Base-by-base conservation (phyloP, 2,888 invertebrate genomes). In the Parascotia fuliginaria region DNA sequence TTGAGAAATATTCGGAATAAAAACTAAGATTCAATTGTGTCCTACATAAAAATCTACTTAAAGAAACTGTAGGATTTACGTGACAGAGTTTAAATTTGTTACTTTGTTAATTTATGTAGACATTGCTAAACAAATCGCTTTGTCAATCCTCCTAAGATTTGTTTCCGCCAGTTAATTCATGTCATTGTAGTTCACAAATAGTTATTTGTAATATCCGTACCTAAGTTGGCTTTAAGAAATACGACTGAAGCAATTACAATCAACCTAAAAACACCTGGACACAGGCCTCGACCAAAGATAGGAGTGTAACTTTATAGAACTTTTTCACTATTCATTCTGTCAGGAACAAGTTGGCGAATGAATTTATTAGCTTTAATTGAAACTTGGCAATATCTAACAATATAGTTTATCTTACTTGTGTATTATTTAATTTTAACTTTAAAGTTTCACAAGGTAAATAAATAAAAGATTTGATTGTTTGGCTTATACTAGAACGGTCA, bases 281-380 rank as follows among this genome's bases (percentile, higher is more conserved):
- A n/a, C n/a, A n/a, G n/a, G n/a, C n/a, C n/a, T n/a, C n/a, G n/a
- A n/a, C n/a, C n/a, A n/a, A n/a, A n/a, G n/a, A n/a, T n/a, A n/a
- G n/a, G n/a, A n/a, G n/a, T n/a, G n/a, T n/a, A n/a, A n/a, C n/a
- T n/a, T n/a, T n/a, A n/a, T n/a, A n/a, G n/a, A n/a, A n/a, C n/a
- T n/a, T n/a, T n/a, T n/a, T n/a, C 9, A 58, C 13, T 44, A 45
- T 19, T 2, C 7, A 5, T 50, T 42, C 42, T 42, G 42, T 40
- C 14, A 47, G 43, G 36, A 39, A 34, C 31, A 49, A 45, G 44
- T 55, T 55, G 27, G 43, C 9, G 42, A 61, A 61, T 47, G 58
- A 53, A 44, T 61, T 65, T 61, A 38, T 51, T 52, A 41, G 32
- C 14, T 42, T 44, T 58, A 61, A 65, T 55, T 61, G 49, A 52